Conservation (phyloP, 2,888 invertebrate species). For the Bedellia somnulentella region DNA sequence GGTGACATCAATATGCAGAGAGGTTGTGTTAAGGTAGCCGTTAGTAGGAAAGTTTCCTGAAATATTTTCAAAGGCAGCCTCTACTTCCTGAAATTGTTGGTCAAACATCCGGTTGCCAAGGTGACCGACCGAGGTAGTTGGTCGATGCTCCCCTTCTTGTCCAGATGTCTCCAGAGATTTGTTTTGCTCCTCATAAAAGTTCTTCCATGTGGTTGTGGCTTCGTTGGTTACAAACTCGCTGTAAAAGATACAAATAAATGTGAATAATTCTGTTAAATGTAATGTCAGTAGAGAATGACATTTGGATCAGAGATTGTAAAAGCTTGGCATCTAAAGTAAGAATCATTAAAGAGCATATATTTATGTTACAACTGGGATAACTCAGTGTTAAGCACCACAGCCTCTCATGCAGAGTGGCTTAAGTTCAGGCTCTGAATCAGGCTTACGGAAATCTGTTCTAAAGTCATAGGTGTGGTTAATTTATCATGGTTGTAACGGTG, state of each 20-base stretch:
- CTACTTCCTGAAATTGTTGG: slow-evolving; percentile 37
- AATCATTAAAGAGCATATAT: no score
- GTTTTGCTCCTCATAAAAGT: slow-evolving; percentile 46
- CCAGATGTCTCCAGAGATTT: slow-evolving; percentile 38
- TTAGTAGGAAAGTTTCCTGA: slow-evolving; percentile 7
- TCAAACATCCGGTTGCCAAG: slow-evolving; percentile 35
- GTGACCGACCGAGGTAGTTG: slow-evolving; percentile 22
- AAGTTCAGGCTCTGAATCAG: no score
- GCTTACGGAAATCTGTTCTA: no score
- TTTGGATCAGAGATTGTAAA: not conserved
- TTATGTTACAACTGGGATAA: no score
- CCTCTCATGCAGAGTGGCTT: no score
- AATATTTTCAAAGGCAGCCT: slow-evolving; percentile 22
- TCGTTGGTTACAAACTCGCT: slow-evolving; percentile 46
- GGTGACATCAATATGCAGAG: slow-evolving; percentile 25
- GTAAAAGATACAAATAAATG: slow-evolving; percentile 11
- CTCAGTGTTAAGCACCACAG: no score
- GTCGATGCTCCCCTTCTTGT: slow-evolving; percentile 27
- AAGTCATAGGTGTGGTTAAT: no score
- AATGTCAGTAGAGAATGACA: no score
- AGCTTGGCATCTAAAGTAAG: not conserved
- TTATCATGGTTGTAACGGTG: no score
- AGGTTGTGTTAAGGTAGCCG: slow-evolving; percentile 16
- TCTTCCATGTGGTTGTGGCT: slow-evolving; percentile 50
- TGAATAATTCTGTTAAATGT: no score